Evolutionary conservation across 2,113 vertebrate genomes (phyloP).

Genomic region (Mormoops blainvillei): DNA sequence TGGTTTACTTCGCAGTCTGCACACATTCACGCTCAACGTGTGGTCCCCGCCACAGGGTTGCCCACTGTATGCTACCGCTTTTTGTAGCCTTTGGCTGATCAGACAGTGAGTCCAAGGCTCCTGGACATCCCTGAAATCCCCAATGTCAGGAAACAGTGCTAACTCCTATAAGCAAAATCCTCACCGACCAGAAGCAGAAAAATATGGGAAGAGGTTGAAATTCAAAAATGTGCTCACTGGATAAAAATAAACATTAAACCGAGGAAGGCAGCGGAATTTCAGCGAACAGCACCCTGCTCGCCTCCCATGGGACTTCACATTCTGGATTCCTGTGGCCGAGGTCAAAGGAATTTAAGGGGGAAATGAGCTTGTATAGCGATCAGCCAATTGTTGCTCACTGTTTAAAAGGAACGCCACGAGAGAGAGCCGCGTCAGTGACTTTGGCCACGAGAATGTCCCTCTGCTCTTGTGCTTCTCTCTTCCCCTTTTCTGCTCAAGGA

Average conservation of each 20-base stretch:
- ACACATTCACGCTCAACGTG: not conserved
- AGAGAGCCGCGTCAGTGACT: not conserved
- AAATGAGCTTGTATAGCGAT: not conserved
- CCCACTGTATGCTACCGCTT: too few species aligned
- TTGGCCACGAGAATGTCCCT: not conserved
- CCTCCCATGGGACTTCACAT: not conserved
- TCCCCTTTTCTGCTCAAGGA: not conserved
- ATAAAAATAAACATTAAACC: not conserved
- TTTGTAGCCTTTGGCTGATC: constrained; percentile 17
- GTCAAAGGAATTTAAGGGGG: not conserved
- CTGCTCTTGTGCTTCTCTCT: not conserved
- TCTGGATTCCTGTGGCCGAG: not conserved
- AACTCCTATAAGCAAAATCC: not conserved
- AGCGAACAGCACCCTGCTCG: not conserved
- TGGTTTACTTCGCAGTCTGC: not conserved
- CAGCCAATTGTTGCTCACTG: not conserved
- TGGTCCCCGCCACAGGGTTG: too few species aligned
- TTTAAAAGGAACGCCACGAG: not conserved
- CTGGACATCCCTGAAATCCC: not conserved
- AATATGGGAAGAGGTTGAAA: not conserved
- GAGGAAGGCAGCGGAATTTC: not conserved
- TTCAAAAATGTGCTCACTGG: not conserved
- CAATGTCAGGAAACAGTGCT: not conserved
- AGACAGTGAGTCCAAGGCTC: not conserved
- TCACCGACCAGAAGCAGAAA: not conserved